Evolutionary conservation across 2,113 vertebrate species (phyloP), one percentile per base, ranked within the genome.

Genomic region (Tachycineta bicolor): DNA sequence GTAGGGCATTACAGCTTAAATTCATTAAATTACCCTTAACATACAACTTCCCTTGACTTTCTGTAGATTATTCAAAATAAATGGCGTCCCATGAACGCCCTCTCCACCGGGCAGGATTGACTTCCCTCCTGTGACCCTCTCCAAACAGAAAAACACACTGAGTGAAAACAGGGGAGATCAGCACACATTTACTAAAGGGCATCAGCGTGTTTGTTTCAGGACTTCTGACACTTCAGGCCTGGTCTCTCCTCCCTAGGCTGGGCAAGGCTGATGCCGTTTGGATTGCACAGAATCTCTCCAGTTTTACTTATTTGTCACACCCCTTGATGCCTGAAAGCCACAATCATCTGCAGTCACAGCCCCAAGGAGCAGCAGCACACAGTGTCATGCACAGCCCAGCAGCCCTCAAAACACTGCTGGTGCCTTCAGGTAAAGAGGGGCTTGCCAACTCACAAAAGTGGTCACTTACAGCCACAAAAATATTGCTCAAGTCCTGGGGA

Each of bases 1-100:
- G 89, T 95, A 95, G 92, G 77, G 75, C 58, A 34, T 81, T 60
- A 50, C 80, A 67, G 81, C 79, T 93, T 50, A 74, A 75, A 92
- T 64, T 67, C 88, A 74, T 68, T 68, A 63, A 86, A 87, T 74
- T 80, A 60, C 80, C 53, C 83, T 85, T 81, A 77, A 90, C 59
- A 39, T 62, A 86, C 82, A 86, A 62, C 78, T 80, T 95, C 79
- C 62, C 88, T 78, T 92, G 77, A 63, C 83, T 94, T 89, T 44
- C 74, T 37, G 70, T 9, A 89, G 87, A 84, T 94, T 89, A 78
- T 84, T 87, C 91, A 70, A 60, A 92, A 81, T 60, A 78, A 89
- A 69, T 26, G 58, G 60, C 65, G 80, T 22, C 24, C 68, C 34
- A 14, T 1, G 18, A 50, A 58, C 0, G 10, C 41, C 28, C 24